phyloP scores from a whole-genome alignment of 2,888 invertebrate genomes.

The Hypomecis atomaria region DNA sequence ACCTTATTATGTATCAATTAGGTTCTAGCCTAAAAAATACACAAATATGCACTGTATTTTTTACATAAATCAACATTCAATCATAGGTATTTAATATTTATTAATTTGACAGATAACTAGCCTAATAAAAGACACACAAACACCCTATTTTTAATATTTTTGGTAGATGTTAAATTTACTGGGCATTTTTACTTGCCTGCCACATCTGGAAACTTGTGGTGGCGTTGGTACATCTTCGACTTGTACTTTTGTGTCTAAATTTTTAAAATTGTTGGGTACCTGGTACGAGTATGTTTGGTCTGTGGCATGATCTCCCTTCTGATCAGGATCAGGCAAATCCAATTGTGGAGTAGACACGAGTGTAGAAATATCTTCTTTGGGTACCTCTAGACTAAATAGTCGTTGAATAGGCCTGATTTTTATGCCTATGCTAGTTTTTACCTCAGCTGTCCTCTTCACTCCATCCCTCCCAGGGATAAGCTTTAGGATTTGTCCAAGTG shows the following conservation, averaged over 20 bases:
- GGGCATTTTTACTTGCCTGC: conserved; percentile 3
- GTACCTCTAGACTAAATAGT: no score
- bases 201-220: neutral
- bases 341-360: no score
- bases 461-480: no score
- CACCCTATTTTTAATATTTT: neutral
- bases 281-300: no score
- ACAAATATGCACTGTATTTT: neutral
- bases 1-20: no score
- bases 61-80: neutral
- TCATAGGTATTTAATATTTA: neutral
- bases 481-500: no score
- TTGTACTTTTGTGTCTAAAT: neutral
- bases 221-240: neutral
- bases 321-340: no score
- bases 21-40: neutral
- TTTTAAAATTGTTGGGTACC: neutral
- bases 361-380: no score
- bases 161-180: conserved; percentile 4
- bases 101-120: neutral
- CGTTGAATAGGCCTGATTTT: no score
- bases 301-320: no score
- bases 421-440: no score
- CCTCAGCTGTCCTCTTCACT: no score
- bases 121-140: neutral